These are phyloP conservation scores for Morus bassanus DNA, from an alignment of 2,797 vertebrate genomes.

Conservation along the genomic window DNA sequence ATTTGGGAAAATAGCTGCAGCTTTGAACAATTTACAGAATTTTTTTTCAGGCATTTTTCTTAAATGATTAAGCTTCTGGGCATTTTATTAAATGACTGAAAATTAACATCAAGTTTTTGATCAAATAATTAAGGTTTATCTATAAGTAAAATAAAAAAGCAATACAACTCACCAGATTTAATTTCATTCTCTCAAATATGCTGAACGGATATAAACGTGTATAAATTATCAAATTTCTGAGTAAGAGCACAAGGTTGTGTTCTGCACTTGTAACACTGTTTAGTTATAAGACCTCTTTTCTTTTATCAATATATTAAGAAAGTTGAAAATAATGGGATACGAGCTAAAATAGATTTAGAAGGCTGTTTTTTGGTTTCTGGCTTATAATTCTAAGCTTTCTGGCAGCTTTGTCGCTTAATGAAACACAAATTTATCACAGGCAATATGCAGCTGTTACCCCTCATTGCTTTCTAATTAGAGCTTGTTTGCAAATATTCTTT, in stretches of 20 bases:
- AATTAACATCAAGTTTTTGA: not conserved
- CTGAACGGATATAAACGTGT: not conserved
- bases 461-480: not conserved
- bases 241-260: not conserved
- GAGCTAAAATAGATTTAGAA: not conserved
- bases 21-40: not conserved
- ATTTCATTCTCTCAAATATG: not conserved
- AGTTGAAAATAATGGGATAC: not conserved
- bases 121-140: not conserved
- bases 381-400: not conserved
- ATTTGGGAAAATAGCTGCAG: not conserved
- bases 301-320: not conserved
- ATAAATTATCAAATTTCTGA: not conserved
- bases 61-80: not conserved
- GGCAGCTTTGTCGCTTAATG: not conserved
- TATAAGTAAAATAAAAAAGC: not conserved
- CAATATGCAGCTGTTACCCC: not conserved
- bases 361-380: not conserved
- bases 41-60: not conserved
- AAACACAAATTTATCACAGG: not conserved
- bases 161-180: not conserved
- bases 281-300: not conserved
- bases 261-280: not conserved
- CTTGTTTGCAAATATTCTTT: conserved; percentile 4
- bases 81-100: not conserved